Percentiles rank a stretch among this genome's conserved stretches.
Conservation (phyloP, 2,113 vertebrate genomes). For the Archocentrus centrarchus region DNA sequence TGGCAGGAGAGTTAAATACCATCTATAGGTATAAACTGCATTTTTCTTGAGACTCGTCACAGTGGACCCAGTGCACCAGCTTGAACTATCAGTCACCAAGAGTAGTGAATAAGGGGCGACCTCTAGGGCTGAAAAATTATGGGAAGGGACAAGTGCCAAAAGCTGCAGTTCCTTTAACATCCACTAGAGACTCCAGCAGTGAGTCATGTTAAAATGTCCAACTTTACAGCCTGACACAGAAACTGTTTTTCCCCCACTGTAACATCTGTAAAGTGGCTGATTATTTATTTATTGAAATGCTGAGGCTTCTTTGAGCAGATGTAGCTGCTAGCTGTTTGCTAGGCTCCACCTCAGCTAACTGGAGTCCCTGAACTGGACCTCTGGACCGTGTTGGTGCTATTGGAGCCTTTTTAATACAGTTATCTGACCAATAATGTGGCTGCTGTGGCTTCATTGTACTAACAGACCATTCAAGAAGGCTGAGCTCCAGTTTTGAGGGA, state of each 20-base stretch:
- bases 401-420: background rate
- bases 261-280: too few relatives aligned
- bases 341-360: background rate
- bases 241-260: too few relatives aligned
- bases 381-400: background rate
- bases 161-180: background rate
- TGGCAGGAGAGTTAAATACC: background rate
- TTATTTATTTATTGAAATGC: too few relatives aligned
- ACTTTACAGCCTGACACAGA: too few relatives aligned
- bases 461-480: background rate
- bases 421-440: background rate
- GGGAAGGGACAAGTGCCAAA: background rate
- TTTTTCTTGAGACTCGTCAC: background rate
- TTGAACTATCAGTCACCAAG: background rate
- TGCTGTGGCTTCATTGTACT: accelerated
- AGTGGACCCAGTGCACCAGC: too few relatives aligned
- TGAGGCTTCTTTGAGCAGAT: accelerated
- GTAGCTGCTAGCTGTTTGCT: background rate
- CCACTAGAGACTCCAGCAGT: background rate
- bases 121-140: background rate
- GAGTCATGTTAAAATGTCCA: background rate
- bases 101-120: background rate
- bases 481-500: background rate
- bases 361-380: background rate
- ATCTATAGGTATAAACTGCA: background rate